Conservation (phyloP, 2,113 vertebrate species). For the Acrocephalus kingi region DNA sequence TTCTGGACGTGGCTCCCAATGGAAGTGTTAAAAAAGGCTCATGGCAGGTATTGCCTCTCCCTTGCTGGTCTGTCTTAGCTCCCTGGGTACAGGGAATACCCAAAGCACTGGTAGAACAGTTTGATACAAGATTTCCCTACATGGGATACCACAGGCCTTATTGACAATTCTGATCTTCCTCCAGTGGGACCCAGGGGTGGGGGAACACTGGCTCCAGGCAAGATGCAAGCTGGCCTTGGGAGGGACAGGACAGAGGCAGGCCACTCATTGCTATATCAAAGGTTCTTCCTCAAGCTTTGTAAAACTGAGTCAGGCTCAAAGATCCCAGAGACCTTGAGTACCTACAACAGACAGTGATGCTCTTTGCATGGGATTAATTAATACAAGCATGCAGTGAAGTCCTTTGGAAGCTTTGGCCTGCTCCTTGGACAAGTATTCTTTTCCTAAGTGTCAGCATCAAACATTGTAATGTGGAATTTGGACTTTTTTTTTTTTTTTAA, state of each 20-base stretch:
- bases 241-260: not conserved
- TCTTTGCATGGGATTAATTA: not conserved
- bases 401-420: not conserved
- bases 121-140: not conserved
- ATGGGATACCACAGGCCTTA: not conserved
- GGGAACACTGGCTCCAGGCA: not conserved
- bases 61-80: rapidly evolving
- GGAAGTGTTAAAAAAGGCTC: not conserved
- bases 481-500: not conserved
- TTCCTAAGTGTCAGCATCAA: not conserved
- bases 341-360: not conserved
- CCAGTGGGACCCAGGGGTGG: not conserved
- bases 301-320: not conserved
- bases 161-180: not conserved
- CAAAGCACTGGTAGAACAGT: not conserved
- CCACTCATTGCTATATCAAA: not conserved
- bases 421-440: not conserved
- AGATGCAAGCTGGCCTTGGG: not conserved
- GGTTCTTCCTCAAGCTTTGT: not conserved
- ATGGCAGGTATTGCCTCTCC: not conserved
- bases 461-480: not conserved
- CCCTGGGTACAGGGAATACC: rapidly evolving
- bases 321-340: not conserved
- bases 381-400: not conserved
- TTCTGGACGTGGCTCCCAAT: not conserved